Base-by-base conservation (phyloP, 2,888 invertebrate species). In the Hypomecis punctinalis region DNA sequence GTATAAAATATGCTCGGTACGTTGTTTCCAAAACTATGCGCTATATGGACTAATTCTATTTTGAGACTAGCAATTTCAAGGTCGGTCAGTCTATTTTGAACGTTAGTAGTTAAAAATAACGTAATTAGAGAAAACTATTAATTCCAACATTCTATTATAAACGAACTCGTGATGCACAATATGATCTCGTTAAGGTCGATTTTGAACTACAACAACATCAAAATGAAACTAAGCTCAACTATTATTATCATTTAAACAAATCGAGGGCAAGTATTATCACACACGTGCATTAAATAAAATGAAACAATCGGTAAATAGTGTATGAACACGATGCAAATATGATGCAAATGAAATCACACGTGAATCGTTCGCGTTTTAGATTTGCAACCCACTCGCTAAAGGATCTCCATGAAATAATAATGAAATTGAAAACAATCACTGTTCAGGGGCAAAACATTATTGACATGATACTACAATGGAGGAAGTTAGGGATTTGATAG, bases 21-120 rank as follows among this genome's bases (percentile, higher is more conserved):
- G 43, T 42, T 23, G 43, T 49, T 54, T 56, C 33, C 23, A 59
- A 61, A 59, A 66, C 45, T 56, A 64, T 57, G 48, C 54, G 68
- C 61, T 48, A 60, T 61, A 69, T 54, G 55, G 63, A 68, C 72
- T 72, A 72, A 68, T 66, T 74, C 58, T 70, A 67, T 67, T 76
- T 90, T 91, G 91, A 92, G 91, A 92, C 91, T 91, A 92, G 92
- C 92, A 79, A 86, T 90, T 88, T 85, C 68, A 70, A 80, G 72
- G 81, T 85, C 89, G 89, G 89, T 85, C 89, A 89, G 88, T 84
- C 83, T 69, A 49, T 45, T 57, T 63, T 59, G 71, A 64, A 69
- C 68, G 79, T 80, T 84, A 81, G 79, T 81, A 73, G 46, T 70
- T 63, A 56, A 56, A 59, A 52, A 66, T 62, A 63, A 60, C 45